These are phyloP conservation scores for Phalloptychus januarius DNA, from an alignment of 2,797 vertebrate species.

Conservation along the genomic window DNA sequence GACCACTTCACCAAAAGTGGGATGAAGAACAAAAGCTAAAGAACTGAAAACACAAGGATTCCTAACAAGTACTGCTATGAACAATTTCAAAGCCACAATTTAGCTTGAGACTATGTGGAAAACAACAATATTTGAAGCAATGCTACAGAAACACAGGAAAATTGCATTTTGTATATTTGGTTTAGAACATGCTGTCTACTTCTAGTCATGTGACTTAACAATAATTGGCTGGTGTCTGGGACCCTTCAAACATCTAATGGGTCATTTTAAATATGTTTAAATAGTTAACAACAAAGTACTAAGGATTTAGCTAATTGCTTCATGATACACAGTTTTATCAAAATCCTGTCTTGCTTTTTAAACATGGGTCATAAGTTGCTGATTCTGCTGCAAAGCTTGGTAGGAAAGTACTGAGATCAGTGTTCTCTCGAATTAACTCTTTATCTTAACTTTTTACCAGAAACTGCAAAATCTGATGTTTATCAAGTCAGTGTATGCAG, in stretches of 20 bases:
- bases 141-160: neutral
- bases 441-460: neutral
- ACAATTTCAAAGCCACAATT: slow-evolving; percentile 14
- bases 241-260: neutral
- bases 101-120: slow-evolving; percentile 18
- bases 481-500: neutral
- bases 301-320: neutral
- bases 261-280: neutral
- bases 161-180: neutral
- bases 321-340: neutral
- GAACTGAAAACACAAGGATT: neutral
- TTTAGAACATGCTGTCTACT: no score
- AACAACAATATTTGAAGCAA: neutral
- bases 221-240: slow-evolving; percentile 2
- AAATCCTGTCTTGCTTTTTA: neutral
- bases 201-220: slow-evolving; percentile 1
- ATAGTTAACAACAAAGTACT: neutral
- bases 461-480: neutral
- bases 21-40: slow-evolving; percentile 13
- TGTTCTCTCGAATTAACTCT: neutral
- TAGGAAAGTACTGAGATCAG: neutral
- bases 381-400: neutral
- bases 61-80: slow-evolving; percentile 12
- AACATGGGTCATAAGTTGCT: neutral
- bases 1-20: slow-evolving; percentile 1